Evolutionary conservation across 2,888 invertebrate species (phyloP).

Genomic region (Xanthorhoe designata): DNA sequence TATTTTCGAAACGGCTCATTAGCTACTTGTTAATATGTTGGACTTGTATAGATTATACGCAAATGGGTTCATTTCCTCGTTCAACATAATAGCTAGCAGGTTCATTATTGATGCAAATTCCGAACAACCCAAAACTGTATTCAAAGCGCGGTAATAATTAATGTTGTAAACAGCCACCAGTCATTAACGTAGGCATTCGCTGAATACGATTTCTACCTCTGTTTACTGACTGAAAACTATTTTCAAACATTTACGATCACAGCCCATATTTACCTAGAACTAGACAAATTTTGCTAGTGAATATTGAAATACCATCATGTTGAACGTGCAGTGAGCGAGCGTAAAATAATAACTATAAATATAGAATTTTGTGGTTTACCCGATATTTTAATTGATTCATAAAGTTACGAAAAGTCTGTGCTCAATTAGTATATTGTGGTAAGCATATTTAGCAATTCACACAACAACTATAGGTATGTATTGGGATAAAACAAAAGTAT

Average conservation of each 20-base stretch:
- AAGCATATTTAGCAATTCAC: too few species aligned
- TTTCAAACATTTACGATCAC: neutral
- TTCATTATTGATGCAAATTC: slow-evolving; percentile 16
- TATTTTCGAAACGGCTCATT: slow-evolving; percentile 16
- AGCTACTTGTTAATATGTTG: neutral
- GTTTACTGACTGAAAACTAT: neutral
- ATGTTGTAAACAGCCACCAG: neutral
- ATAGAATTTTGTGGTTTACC: neutral
- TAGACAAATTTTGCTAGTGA: neutral
- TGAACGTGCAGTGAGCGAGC: neutral
- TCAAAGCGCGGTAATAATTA: neutral
- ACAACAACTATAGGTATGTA: too few species aligned
- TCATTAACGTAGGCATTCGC: neutral
- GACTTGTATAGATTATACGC: neutral
- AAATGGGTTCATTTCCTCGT: slow-evolving; percentile 18
- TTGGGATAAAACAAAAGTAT: neutral
- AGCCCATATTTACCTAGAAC: neutral
- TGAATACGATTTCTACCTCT: neutral
- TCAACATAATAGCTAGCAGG: slow-evolving; percentile 5
- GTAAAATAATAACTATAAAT: neutral
- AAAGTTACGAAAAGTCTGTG: too few species aligned
- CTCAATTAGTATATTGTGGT: too few species aligned
- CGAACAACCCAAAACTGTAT: slow-evolving; percentile 5
- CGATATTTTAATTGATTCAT: too few species aligned
- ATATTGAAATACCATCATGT: neutral